Evolutionary conservation across 2,888 invertebrate species (phyloP).

Genomic region (Drosophila ezoana): DNA sequence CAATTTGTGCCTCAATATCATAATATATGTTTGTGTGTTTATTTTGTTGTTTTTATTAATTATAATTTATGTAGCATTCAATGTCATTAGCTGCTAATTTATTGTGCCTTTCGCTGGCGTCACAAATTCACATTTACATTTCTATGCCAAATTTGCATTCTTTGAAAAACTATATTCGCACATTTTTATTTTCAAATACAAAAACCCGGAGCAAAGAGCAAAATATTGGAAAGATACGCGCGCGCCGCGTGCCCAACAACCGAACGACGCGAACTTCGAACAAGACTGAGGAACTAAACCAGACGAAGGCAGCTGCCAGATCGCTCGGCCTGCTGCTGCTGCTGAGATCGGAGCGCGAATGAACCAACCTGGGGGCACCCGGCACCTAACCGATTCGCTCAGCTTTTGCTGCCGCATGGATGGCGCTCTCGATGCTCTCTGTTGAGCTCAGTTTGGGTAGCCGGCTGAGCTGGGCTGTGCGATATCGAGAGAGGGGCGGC

Average conservation of each 20-base stretch:
- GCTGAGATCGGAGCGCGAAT: slow-evolving; percentile 13
- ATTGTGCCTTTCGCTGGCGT: slow-evolving; percentile 33
- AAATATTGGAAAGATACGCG: slow-evolving; percentile 37
- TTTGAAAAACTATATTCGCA: slow-evolving; percentile 48
- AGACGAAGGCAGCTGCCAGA: slow-evolving; percentile 36
- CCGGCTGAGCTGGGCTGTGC: slow-evolving; percentile 50
- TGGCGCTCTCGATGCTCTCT: slow-evolving; percentile 28
- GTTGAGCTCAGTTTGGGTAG: slow-evolving; percentile 58
- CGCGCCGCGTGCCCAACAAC: slow-evolving; percentile 73
- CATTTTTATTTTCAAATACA: slow-evolving; percentile 30
- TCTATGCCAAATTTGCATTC: slow-evolving; percentile 55
- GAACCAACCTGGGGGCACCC: slow-evolving; percentile 24
- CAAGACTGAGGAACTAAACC: slow-evolving; percentile 63
- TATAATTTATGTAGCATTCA: slow-evolving; percentile 55
- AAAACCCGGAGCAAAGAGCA: slow-evolving; percentile 25
- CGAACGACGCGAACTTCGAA: slow-evolving; percentile 79
- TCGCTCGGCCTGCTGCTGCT: slow-evolving; percentile 8
- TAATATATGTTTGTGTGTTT: not conserved
- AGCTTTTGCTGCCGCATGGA: slow-evolving; percentile 23
- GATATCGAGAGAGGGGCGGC: not conserved
- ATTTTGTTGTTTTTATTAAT: slow-evolving; percentile 21
- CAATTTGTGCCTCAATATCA: slow-evolving; percentile 16
- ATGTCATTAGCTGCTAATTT: slow-evolving; percentile 58
- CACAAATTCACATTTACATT: slow-evolving; percentile 43
- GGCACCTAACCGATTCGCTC: slow-evolving; percentile 71